Conservation (phyloP, 2,797 vertebrate genomes). For the Denticeps clupeoides region DNA sequence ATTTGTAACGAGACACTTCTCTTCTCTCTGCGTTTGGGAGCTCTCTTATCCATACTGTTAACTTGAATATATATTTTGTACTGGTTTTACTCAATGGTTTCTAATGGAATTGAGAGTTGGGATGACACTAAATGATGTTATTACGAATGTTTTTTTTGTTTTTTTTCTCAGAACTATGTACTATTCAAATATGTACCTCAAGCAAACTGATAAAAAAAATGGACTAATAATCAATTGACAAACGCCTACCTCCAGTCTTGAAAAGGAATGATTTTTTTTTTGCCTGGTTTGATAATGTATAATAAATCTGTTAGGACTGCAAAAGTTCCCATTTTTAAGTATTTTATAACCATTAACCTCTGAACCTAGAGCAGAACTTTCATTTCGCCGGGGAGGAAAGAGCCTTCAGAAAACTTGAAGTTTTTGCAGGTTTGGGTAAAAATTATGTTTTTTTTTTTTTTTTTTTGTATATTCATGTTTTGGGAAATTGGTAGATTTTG, state of each 20-base stretch:
- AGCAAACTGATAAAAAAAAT: conserved; percentile 63
- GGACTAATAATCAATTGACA: conserved; percentile 70
- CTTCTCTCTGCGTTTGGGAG: conserved; percentile 55
- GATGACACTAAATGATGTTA: conserved; percentile 63
- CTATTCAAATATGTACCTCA: conserved; percentile 84
- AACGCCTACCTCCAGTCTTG: conserved; percentile 88
- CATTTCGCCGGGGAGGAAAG: conserved; percentile 39
- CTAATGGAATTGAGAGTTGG: conserved; percentile 68
- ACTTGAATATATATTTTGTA: conserved; percentile 89
- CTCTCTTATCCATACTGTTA: conserved; percentile 75
- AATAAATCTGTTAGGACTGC: conserved; percentile 66
- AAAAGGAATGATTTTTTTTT: conserved; percentile 62
- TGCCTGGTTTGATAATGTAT: conserved; percentile 51
- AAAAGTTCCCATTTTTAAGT: conserved; percentile 63
- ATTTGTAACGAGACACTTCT: conserved; percentile 43
- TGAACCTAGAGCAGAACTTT: conserved; percentile 46
- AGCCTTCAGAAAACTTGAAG: conserved; percentile 75
- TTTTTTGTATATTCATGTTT: conserved; percentile 68
- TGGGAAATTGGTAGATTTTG: conserved; percentile 66
- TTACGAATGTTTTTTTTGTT: conserved; percentile 55
- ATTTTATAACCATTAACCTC: conserved; percentile 60
- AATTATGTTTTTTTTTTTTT: conserved; percentile 53
- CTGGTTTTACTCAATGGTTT: conserved; percentile 73
- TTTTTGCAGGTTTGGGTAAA: conserved; percentile 75
- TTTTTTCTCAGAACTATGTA: conserved; percentile 51